Conservation (phyloP, 2,888 invertebrate species). For the Rhodophaea formosa region DNA sequence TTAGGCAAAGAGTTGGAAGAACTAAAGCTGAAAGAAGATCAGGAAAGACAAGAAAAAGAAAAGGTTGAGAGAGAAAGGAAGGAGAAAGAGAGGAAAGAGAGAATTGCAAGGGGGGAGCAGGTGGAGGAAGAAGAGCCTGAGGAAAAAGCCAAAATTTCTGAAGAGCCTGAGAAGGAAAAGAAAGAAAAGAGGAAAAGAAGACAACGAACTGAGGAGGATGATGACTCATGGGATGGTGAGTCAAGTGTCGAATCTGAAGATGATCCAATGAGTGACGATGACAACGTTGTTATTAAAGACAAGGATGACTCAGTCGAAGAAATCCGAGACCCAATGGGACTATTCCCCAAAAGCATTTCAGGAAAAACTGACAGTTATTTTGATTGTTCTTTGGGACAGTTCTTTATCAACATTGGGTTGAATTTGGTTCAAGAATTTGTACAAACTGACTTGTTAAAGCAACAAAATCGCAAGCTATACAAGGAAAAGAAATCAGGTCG, state of each 20-base stretch:
- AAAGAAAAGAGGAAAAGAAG: conserved; percentile 61
- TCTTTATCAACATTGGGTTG: conserved; percentile 95
- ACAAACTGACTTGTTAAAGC: conserved; percentile 92
- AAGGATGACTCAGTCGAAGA: conserved; percentile 78
- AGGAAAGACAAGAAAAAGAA: conserved; percentile 58
- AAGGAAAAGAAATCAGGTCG: conserved; percentile 84
- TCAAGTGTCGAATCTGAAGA: conserved; percentile 77
- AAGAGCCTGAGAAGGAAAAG: conserved; percentile 49
- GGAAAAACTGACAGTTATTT: conserved; percentile 87
- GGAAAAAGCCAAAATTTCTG: conserved; percentile 39
- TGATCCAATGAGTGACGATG: conserved; percentile 69
- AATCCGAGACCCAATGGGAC: conserved; percentile 68
- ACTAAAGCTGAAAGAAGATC: conserved; percentile 62
- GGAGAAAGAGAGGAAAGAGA: conserved; percentile 70
- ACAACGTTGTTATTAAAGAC: conserved; percentile 79
- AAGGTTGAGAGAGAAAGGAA: conserved; percentile 57
- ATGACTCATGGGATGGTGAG: conserved; percentile 83
- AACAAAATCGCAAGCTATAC: conserved; percentile 93
- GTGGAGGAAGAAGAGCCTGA: conserved; percentile 45
- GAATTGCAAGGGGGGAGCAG: conserved; percentile 54
- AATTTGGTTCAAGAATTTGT: conserved; percentile 97
- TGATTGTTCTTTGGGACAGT: conserved; percentile 93
- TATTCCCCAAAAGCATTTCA: conserved; percentile 68
- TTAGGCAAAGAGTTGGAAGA: conserved; percentile 83
- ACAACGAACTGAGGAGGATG: conserved; percentile 75